phyloP scores from a whole-genome alignment of 2,888 invertebrate species.

The Hydrotaea diabolus region DNA sequence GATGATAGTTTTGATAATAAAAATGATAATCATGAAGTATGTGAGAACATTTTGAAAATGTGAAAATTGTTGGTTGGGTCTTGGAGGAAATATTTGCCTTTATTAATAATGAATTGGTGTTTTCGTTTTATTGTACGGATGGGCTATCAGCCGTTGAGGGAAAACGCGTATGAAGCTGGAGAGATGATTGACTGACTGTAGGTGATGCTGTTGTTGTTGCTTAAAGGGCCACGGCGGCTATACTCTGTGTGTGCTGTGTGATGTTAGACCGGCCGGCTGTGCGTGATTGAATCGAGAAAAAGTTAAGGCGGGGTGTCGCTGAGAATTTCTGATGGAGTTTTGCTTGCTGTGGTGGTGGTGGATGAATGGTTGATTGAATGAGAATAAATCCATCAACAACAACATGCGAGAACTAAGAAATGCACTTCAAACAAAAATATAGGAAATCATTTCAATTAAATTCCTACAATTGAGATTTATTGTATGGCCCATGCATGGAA shows the following conservation, averaged over 20 bases:
- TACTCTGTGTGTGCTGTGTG: background rate
- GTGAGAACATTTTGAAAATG: constrained; percentile 19
- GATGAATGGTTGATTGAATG: constrained; percentile 22
- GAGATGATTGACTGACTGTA: constrained; percentile 16
- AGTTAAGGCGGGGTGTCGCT: constrained; percentile 57
- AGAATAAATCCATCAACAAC: constrained; percentile 31
- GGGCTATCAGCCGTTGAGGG: background rate
- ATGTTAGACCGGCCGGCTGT: constrained; percentile 33
- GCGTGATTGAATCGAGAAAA: constrained; percentile 50
- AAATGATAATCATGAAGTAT: constrained; percentile 1
- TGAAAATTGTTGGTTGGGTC: background rate
- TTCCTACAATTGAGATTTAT: constrained; percentile 53
- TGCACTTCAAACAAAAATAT: constrained; percentile 38
- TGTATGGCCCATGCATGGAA: background rate
- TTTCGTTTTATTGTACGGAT: background rate
- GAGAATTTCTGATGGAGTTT: constrained; percentile 37
- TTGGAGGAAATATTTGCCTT: background rate
- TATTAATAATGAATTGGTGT: constrained; percentile 6
- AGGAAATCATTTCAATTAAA: constrained; percentile 42
- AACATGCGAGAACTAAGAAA: constrained; percentile 26
- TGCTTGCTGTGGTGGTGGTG: constrained; percentile 51
- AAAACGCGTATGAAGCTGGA: background rate
- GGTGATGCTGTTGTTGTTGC: background rate
- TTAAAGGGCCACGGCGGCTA: background rate
- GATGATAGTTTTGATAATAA: constrained; percentile 15